Evolutionary conservation across 1,140 invertebrate genomes (phyloP), one percentile per base, ranked within the genome.

Genomic region (Lepidostoma basale): DNA sequence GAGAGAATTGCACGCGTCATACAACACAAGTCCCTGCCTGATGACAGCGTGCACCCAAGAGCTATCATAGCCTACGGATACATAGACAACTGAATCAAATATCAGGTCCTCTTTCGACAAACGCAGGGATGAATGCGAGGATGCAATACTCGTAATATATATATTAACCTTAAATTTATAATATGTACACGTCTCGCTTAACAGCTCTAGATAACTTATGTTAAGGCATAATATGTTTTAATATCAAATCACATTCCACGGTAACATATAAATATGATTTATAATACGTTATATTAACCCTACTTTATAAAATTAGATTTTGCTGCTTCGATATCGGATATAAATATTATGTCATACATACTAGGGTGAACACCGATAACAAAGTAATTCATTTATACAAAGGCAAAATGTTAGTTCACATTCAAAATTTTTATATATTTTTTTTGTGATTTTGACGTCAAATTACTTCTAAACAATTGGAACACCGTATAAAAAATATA

Each of bases 401-500:
- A 64, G 62, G 62, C 62, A 52, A 49, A 64, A 30, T 30, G 16
- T 49, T 12, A 52, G 16, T 36, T 33, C 22, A 33, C 44, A 36
- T 23, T 8, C 25, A 52, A 52, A 52, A 8, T 8, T 49, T 52
- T 30, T 52, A 20, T 58, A 14, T 33, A 10, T 36, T 9, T 58
- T 36, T 36, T 49, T 28, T 45, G 30, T 59, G 56, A 59, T 33
- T 36, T 30, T 62, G 52, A 65, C 62, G 40, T 69, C 54, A 52
- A 69, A 59, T 58, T 69, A 69, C 52, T 56, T 65, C 52, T 69
- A 69, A 64, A 69, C 54, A 69, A 47, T 47, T 70, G 44, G 56
- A 70, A 59, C 64, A 70, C 52, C 16, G 68, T 70, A 70, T 66
- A 70, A 70, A 64, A 70, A 70, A 70, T 70, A 70, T 69, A 69